Evolutionary conservation across 2,113 vertebrate genomes (phyloP), one percentile per base, ranked within the genome.

Genomic region (Aegithalos caudatus): DNA sequence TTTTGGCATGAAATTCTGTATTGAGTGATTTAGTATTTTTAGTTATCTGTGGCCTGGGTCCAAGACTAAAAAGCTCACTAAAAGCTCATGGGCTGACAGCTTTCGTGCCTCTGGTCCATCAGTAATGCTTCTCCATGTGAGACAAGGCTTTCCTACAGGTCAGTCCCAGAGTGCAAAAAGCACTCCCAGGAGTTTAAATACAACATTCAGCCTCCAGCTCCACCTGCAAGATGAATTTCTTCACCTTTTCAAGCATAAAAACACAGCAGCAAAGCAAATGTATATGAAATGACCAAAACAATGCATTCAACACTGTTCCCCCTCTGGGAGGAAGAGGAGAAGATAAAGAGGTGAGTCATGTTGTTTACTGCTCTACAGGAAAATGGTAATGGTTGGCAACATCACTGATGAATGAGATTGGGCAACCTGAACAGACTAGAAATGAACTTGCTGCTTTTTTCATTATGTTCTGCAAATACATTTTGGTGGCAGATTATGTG

Each of bases 281-380:
- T 62, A 4, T n/a, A 25, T n/a, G 64, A 81, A 78, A 48, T 70
- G 92, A 78, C 76, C 90, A 51, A 66, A 94, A 50, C 80, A 77
- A 78, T 0, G 5, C 1, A 0, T 82, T 93, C 78, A 58, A 37
- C 54, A 1, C 23, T 1, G 10, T 77, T 90, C 5, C 40, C 66
- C 65, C 65, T 88, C 64, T 69, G 89, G 88, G 93, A 95, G 95
- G 94, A 97, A 95, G 80, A 90, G 16, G 45, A 90, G 90, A 76
- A 73, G 92, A 92, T 90, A 90, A 93, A 91, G 89, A 95, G 92
- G 95, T 94, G 96, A 95, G 89, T 97, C 92, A 89, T 64, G 28
- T 29, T 95, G 95, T 94, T 95, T 92, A 84, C 81, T 79, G 96
- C 91, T 79, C 24, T 56, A 74, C 91, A 81, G 96, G 91, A 92